Evolutionary conservation across 2,888 invertebrate species (phyloP).

Genomic region (Leptogaster cylindrica): DNA sequence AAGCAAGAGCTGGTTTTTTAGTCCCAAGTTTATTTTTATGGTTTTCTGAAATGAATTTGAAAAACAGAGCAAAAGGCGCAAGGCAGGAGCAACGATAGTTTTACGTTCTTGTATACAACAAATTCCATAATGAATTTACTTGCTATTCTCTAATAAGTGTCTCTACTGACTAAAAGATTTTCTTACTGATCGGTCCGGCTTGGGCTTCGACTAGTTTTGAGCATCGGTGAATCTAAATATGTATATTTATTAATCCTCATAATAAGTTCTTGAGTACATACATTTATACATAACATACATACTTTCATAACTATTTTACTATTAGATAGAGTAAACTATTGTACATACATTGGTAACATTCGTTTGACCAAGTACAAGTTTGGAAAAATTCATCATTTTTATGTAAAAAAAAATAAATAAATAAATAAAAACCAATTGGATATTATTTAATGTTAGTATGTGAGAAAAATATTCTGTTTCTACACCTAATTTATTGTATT

Average conservation of each 20-base stretch:
- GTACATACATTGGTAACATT: too few relatives aligned
- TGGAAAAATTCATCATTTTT: constrained; percentile 1
- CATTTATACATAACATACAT: neutral
- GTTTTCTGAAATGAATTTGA: neutral
- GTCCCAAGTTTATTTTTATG: neutral
- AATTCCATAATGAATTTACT: neutral
- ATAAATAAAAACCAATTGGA: constrained; percentile 14
- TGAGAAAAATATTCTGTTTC: constrained; percentile 27
- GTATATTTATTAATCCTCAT: neutral
- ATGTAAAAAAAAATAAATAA: too few relatives aligned
- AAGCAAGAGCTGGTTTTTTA: neutral
- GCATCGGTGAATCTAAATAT: neutral
- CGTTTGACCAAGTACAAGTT: constrained; percentile 4
- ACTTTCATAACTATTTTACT: too few relatives aligned
- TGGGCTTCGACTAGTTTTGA: neutral
- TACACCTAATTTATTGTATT: constrained; percentile 36
- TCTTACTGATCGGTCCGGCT: too few relatives aligned
- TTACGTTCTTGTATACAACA: neutral
- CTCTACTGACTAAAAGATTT: neutral
- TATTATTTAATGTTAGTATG: constrained; percentile 28
- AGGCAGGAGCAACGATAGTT: neutral
- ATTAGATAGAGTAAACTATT: too few relatives aligned
- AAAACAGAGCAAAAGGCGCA: neutral
- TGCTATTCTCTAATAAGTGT: neutral
- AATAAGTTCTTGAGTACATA: neutral